Evolutionary conservation across 2,888 invertebrate species (phyloP), one percentile per base, ranked within the genome.

Genomic region (Sturmia bella): DNA sequence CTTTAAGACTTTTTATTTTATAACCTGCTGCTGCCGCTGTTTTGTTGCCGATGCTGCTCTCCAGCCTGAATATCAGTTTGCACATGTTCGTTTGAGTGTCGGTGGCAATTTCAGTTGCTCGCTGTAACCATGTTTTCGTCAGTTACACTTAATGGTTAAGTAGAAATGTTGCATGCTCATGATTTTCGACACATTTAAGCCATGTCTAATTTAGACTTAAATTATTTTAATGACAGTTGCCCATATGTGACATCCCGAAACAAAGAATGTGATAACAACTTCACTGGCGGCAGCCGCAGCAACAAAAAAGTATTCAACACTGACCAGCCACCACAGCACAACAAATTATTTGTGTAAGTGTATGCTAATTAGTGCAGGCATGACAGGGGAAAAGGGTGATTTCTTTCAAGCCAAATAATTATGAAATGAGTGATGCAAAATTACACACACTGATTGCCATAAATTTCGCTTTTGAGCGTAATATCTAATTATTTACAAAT

Each of bases 101-200:
- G 41, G 76, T 56, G 52, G 68, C 56, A 76, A 76, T 32, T 77
- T 78, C 39, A 75, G 74, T 74, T 82, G 77, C 68, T 75, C 74
- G 50, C 63, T 80, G 69, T 24, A 72, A 61, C 72, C 69, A 75
- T 82, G 78, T 78, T 78, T 82, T 82, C 82, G 82, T 82, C 82
- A 82, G 82, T 70, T 78, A 82, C 82, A 78, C 76, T 82, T 82
- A 82, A 82, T 82, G 78, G 82, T 75, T 78, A 75, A 78, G 78
- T 82, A 74, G 70, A 69, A 82, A 78, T 78, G 74, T 82, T 82
- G 82, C 78, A 82, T 82, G 82, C 82, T 82, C 82, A 82, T 78
- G 78, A 78, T 75, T 82, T 82, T 82, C 82, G 82, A 82, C 82
- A 78, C 82, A 82, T 82, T 82, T 82, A 82, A 82, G 82, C 82